phyloP scores from a whole-genome alignment of 2,113 vertebrate genomes.

The Oncorhynchus clarkii region DNA sequence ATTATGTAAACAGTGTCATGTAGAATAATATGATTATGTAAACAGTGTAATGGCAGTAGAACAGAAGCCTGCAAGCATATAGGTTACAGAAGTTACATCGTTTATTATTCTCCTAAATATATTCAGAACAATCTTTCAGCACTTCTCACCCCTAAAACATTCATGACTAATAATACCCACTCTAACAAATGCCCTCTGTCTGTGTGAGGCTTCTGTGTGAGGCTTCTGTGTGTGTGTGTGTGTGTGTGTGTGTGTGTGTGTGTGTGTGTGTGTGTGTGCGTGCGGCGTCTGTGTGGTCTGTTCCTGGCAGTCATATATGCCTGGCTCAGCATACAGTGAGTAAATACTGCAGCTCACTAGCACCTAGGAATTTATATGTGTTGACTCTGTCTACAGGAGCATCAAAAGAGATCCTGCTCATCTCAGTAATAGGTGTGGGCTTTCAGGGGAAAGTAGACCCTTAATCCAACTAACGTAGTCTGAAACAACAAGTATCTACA shows the following conservation, averaged over 20 bases:
- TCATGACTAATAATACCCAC: not conserved
- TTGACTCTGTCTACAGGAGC: conserved; percentile 2
- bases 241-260: not conserved
- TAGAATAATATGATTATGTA: not conserved
- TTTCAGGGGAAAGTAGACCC: not conserved
- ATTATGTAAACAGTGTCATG: too few relatives aligned
- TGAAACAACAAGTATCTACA: not conserved
- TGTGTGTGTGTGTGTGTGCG: not conserved
- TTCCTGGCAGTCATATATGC: conserved; percentile 5
- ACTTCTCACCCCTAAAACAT: not conserved
- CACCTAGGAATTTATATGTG: conserved; percentile 26
- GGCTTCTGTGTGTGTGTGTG: not conserved
- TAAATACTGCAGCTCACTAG: conserved; percentile 32
- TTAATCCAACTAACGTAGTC: not conserved
- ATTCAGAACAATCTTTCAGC: not conserved
- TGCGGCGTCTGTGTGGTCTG: not conserved
- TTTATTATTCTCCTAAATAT: not conserved
- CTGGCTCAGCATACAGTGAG: conserved; percentile 24
- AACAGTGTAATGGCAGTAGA: not conserved
- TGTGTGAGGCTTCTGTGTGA: not conserved
- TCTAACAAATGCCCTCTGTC: not conserved
- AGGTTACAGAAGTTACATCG: not conserved
- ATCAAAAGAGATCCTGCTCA: conserved; percentile 4
- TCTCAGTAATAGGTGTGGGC: not conserved
- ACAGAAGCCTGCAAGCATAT: not conserved